These are phyloP conservation scores for Lypha dubia DNA, from an alignment of 2,888 invertebrate genomes.

Conservation along the genomic window DNA sequence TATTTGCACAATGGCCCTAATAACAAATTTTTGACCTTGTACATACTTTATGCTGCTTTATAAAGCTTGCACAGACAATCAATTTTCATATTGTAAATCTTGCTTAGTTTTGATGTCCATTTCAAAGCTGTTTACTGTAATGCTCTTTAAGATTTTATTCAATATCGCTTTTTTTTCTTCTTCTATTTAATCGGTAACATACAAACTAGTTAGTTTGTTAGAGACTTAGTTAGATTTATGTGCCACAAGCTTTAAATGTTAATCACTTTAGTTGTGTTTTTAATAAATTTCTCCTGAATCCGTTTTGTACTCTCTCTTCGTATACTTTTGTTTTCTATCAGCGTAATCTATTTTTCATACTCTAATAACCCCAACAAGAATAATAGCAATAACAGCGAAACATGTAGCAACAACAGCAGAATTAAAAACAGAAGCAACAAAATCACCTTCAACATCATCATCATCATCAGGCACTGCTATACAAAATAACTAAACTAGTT, in stretches of 20 bases:
- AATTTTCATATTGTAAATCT: not conserved
- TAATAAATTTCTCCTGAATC: constrained; percentile 37
- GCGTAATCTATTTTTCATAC: constrained; percentile 70
- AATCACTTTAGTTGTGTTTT: constrained; percentile 64
- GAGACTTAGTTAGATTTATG: not conserved
- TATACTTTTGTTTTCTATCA: constrained; percentile 58
- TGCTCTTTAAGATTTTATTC: not conserved
- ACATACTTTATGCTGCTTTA: too few relatives aligned
- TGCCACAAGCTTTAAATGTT: constrained; percentile 55
- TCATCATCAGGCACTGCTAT: constrained; percentile 21
- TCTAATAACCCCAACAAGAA: constrained; percentile 64
- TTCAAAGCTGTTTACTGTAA: not conserved
- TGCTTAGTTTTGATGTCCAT: not conserved
- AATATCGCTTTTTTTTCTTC: constrained; percentile 4
- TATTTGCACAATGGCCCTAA: too few relatives aligned
- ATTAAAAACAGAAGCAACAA: constrained; percentile 4
- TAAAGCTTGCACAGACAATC: too few relatives aligned
- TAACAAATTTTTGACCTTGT: too few relatives aligned
- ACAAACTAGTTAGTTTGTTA: constrained; percentile 10
- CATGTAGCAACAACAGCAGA: not conserved
- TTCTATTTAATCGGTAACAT: constrained; percentile 19
- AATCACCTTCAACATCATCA: constrained; percentile 3
- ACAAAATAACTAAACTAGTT: constrained; percentile 56
- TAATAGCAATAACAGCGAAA: constrained; percentile 14
- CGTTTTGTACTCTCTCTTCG: constrained; percentile 17